These are phyloP conservation scores for Anser cygnoides DNA, from an alignment of 2,113 vertebrate genomes.

Conservation along the genomic window DNA sequence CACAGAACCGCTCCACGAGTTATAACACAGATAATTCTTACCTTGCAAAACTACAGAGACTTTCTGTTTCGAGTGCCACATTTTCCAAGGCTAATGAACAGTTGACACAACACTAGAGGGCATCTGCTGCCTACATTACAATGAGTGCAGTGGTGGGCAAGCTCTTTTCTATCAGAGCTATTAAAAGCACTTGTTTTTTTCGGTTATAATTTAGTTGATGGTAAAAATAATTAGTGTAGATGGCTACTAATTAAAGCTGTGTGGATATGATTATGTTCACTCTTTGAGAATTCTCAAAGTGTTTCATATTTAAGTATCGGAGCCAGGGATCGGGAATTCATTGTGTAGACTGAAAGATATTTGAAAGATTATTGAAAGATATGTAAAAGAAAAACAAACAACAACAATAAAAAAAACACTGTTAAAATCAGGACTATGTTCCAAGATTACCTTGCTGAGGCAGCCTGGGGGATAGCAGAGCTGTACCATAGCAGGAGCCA, in stretches of 20 bases:
- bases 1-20: neutral
- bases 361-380: too few relatives aligned
- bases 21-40: neutral
- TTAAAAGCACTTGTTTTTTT: conserved; percentile 11
- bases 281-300: conserved; percentile 36
- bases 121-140: conserved; percentile 39
- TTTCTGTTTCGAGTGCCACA: neutral
- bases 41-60: neutral
- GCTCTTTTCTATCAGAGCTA: neutral
- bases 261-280: conserved; percentile 55
- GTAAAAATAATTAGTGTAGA: conserved; percentile 43
- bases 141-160: neutral
- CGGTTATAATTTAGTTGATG: conserved; percentile 14
- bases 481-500: neutral
- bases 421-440: neutral
- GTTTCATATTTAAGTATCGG: neutral
- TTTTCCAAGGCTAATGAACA: conserved; percentile 7
- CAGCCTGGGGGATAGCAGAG: neutral
- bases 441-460: neutral
- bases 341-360: neutral
- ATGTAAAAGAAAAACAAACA: neutral
- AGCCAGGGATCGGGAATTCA: neutral
- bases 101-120: conserved; percentile 62
- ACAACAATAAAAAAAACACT: neutral
- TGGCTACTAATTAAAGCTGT: conserved; percentile 51